Percentiles rank a stretch among this genome's conserved stretches.
Evolutionary conservation across 2,113 vertebrate genomes (phyloP).

Genomic region (Podarcis raffonei): DNA sequence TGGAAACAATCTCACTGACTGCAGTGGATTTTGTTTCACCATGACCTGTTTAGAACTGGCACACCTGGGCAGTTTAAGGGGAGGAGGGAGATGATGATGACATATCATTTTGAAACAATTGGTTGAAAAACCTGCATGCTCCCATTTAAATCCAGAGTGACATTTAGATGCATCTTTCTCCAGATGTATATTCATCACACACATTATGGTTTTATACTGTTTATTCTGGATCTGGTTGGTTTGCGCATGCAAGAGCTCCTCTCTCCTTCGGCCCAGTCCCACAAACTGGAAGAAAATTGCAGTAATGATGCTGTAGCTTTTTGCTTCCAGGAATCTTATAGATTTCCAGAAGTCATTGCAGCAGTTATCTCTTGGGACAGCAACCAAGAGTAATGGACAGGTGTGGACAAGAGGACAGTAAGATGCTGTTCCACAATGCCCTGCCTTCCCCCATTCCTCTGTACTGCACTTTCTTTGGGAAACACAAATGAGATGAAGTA

Average conservation of each 20-base stretch:
- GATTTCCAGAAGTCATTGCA: neutral
- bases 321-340: neutral
- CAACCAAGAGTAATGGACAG: neutral
- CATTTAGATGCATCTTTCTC: neutral
- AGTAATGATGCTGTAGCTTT: neutral
- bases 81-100: too few relatives aligned
- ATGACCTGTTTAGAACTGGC: neutral
- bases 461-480: neutral
- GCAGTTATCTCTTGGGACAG: neutral
- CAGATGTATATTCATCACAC: neutral
- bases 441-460: neutral
- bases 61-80: neutral
- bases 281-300: neutral
- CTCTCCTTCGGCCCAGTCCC: neutral
- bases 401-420: neutral
- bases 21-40: neutral
- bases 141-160: neutral
- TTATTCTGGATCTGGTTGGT: neutral
- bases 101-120: neutral
- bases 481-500: neutral
- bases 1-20: too few relatives aligned
- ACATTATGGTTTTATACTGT: neutral
- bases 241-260: neutral
- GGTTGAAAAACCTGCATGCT: neutral
- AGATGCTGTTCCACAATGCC: neutral